Evolutionary conservation across 2,797 vertebrate species (phyloP).

Genomic region (Enteromius argenteus): DNA sequence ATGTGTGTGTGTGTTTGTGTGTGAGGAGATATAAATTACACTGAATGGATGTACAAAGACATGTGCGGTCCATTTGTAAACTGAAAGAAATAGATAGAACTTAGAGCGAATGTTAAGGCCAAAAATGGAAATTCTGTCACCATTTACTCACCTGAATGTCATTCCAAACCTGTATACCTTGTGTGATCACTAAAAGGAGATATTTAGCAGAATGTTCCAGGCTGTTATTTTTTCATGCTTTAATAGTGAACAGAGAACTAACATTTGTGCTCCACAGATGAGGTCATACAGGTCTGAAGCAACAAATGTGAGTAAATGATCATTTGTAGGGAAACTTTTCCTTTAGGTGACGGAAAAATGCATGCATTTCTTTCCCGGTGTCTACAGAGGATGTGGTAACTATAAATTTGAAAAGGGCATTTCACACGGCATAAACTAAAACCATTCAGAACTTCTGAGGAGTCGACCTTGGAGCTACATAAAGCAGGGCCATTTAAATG

Average conservation of each 20-base stretch:
- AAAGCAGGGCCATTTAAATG: slow-evolving; percentile 73
- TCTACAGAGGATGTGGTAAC: slow-evolving; percentile 62
- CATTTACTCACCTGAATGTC: neutral
- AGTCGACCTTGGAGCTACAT: slow-evolving; percentile 72
- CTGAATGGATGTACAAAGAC: neutral
- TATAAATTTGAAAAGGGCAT: slow-evolving; percentile 68
- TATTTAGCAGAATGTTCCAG: neutral
- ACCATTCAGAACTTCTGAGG: slow-evolving; percentile 75
- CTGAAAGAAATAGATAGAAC: neutral
- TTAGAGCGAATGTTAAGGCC: neutral
- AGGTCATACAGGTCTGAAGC: slow-evolving; percentile 9
- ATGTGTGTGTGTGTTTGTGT: slow-evolving; percentile 8
- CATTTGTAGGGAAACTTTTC: neutral
- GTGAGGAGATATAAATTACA: neutral
- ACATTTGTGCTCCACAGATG: neutral
- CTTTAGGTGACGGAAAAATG: neutral
- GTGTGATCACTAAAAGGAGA: neutral
- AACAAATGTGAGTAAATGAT: neutral
- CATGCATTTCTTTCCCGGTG: neutral
- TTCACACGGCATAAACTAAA: slow-evolving; percentile 73
- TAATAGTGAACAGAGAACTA: neutral
- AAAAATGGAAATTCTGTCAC: neutral
- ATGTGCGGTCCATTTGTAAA: neutral
- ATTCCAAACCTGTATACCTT: neutral
- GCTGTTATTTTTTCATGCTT: neutral